Conservation (phyloP, 2,888 invertebrate species). For the Rhingia rostrata region DNA sequence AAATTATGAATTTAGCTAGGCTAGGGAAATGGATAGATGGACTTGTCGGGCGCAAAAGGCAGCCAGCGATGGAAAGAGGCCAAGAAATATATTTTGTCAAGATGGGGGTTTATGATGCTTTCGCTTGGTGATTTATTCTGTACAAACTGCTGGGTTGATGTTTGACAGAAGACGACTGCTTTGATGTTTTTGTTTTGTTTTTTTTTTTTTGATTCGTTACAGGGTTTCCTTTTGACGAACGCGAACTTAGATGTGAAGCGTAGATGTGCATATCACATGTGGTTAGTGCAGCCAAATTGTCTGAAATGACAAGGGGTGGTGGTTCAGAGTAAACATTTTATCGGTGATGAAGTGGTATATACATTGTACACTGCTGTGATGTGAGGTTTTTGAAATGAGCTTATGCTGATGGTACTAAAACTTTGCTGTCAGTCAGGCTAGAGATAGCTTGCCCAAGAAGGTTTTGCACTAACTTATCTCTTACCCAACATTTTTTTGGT, state of each 20-base stretch:
- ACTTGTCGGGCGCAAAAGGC: not conserved
- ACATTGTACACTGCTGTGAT: not conserved
- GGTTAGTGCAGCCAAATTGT: constrained; percentile 40
- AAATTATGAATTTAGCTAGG: constrained; percentile 40
- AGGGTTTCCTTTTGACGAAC: constrained; percentile 7
- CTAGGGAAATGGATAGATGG: constrained; percentile 54
- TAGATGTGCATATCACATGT: constrained; percentile 11
- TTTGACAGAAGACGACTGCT: constrained; percentile 46
- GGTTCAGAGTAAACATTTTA: not conserved
- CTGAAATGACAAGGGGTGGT: constrained; percentile 34
- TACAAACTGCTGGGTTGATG: constrained; percentile 43
- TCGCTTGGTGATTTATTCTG: constrained; percentile 58
- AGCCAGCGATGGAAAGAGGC: constrained; percentile 53
- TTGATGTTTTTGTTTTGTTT: constrained; percentile 49
- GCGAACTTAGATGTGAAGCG: constrained; percentile 16
- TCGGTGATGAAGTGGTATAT: not conserved
- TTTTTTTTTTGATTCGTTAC: constrained; percentile 4
- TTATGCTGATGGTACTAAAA: no score
- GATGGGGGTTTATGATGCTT: constrained; percentile 42
- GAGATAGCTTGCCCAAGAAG: no score
- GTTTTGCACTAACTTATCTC: no score
- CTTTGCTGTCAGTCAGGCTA: no score
- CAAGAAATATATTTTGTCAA: constrained; percentile 65
- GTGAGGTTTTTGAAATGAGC: not conserved
- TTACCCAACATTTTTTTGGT: no score